These are phyloP conservation scores for Laticauda laticaudata DNA, from an alignment of 2,113 vertebrate genomes.

Conservation along the genomic window DNA sequence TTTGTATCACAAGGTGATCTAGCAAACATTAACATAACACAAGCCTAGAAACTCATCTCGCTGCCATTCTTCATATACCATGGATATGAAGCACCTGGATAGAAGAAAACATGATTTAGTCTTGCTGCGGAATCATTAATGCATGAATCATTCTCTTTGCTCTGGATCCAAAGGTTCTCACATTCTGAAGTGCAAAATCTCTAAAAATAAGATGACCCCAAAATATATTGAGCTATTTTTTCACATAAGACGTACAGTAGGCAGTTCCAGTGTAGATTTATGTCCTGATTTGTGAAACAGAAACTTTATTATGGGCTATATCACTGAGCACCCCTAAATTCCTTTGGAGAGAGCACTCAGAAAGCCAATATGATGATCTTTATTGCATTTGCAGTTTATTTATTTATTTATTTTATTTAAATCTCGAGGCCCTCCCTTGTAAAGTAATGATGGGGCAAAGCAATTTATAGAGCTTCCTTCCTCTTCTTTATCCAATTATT, in stretches of 20 bases:
- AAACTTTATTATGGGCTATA: not conserved
- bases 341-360: not conserved
- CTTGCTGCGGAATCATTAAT: not conserved
- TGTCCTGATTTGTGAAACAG: not conserved
- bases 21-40: not conserved
- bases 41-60: not conserved
- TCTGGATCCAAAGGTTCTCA: not conserved
- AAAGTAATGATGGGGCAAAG: not conserved
- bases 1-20: not conserved
- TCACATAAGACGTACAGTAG: not conserved
- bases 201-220: slow-evolving; percentile 6
- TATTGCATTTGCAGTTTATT: not conserved
- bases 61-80: not conserved
- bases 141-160: slow-evolving; percentile 28
- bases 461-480: not conserved
- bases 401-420: not conserved
- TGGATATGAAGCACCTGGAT: not conserved
- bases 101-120: not conserved
- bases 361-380: not conserved
- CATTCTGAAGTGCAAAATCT: slow-evolving; percentile 19
- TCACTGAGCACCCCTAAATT: not conserved
- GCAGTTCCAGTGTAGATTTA: not conserved
- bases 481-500: not conserved
- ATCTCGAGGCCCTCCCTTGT: not conserved
- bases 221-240: slow-evolving; percentile 26